These are phyloP conservation scores for Calliphora vomitoria DNA, from an alignment of 2,888 invertebrate species.

Conservation along the genomic window DNA sequence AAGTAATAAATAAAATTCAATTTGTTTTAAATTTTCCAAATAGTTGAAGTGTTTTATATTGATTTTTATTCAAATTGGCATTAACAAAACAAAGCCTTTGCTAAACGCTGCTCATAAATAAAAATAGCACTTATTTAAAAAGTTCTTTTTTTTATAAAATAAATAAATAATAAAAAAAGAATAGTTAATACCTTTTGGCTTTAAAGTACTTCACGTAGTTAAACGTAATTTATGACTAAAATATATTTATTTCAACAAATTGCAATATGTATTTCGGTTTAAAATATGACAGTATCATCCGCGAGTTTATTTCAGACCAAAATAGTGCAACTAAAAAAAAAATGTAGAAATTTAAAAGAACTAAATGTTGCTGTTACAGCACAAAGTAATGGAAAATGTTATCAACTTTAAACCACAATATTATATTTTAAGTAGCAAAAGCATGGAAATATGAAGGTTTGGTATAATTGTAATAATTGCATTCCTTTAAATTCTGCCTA, in stretches of 20 bases:
- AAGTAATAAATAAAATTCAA: background rate
- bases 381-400: too few species aligned
- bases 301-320: background rate
- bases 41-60: conserved; percentile 1
- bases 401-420: too few species aligned
- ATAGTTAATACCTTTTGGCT: background rate
- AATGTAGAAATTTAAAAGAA: background rate
- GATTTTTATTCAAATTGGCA: background rate
- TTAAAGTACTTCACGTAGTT: background rate
- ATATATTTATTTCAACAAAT: background rate
- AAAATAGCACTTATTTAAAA: background rate
- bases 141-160: background rate
- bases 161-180: background rate
- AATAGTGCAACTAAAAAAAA: background rate
- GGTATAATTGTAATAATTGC: too few species aligned
- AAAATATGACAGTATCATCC: background rate
- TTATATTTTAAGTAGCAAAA: too few species aligned
- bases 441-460: too few species aligned
- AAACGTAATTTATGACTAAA: conserved; percentile 4
- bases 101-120: background rate
- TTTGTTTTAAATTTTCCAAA: background rate
- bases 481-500: too few species aligned
- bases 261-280: background rate
- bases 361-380: too few species aligned
- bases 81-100: background rate